Conservation (phyloP, 2,113 vertebrate genomes). For the Cyanoramphus novaezelandiae region DNA sequence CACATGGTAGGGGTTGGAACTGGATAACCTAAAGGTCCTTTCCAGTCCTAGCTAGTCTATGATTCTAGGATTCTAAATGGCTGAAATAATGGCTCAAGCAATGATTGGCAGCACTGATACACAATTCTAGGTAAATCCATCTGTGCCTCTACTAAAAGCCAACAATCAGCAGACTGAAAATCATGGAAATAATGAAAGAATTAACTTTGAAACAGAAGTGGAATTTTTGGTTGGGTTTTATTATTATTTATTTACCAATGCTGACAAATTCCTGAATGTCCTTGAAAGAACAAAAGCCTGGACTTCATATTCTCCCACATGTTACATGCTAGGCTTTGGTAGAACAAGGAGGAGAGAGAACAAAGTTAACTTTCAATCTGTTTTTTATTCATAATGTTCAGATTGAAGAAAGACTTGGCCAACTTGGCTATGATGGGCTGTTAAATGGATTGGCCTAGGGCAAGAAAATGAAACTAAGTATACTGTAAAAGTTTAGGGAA, state of each 20-base stretch:
- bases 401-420: neutral
- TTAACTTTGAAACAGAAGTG: neutral
- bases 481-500: conserved; percentile 31
- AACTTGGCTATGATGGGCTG: neutral
- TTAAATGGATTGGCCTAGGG: conserved; percentile 44
- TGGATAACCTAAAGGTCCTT: neutral
- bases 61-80: neutral
- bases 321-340: neutral
- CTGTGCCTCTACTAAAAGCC: neutral
- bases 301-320: neutral
- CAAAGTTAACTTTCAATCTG: conserved; percentile 23
- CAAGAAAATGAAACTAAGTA: conserved; percentile 35
- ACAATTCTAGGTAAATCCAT: neutral
- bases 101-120: neutral
- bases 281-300: neutral
- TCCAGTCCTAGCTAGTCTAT: neutral
- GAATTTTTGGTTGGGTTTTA: neutral
- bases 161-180: neutral
- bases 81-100: neutral
- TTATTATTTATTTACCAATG: neutral
- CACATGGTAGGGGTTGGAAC: neutral
- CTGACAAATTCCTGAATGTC: neutral
- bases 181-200: neutral
- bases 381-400: neutral
- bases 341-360: neutral